Conservation (phyloP, 1,140 invertebrate species). For the Apocrypta bakeri region DNA sequence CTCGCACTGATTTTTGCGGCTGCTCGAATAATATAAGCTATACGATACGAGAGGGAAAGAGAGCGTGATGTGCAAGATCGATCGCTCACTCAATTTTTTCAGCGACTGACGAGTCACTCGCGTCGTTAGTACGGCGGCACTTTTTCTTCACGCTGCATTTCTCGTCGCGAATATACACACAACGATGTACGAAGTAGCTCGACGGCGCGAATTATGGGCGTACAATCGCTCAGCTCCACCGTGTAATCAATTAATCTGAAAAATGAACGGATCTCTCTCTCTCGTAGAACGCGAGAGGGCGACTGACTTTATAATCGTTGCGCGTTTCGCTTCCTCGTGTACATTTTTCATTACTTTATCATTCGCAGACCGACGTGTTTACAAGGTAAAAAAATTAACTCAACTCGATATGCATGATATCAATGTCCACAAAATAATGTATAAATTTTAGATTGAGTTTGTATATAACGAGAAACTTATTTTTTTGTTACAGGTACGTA, state of each 20-base stretch:
- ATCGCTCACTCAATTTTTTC: constrained; percentile 37
- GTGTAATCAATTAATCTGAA: constrained; percentile 14
- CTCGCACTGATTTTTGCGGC: background rate
- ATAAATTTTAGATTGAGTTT: too few species aligned
- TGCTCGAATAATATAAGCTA: background rate
- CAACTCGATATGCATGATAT: too few species aligned
- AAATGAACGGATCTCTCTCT: background rate
- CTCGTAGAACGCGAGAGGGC: too few species aligned
- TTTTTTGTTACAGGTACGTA: constrained; percentile 28
- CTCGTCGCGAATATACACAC: background rate
- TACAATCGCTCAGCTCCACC: background rate
- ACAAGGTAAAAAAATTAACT: too few species aligned
- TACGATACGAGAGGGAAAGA: background rate
- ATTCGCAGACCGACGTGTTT: background rate
- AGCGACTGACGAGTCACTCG: constrained; percentile 2
- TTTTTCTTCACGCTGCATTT: constrained; percentile 29
- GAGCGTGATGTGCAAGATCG: constrained; percentile 3
- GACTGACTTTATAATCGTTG: too few species aligned
- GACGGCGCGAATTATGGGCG: background rate
- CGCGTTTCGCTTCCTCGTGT: too few species aligned
- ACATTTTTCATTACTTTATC: constrained; percentile 4
- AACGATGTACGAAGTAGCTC: background rate
- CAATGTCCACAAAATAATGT: too few species aligned
- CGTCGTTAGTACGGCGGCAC: constrained; percentile 13
- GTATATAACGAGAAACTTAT: background rate